These are phyloP conservation scores for Myocastor coypus DNA, from an alignment of 2,113 vertebrate species.

Conservation along the genomic window DNA sequence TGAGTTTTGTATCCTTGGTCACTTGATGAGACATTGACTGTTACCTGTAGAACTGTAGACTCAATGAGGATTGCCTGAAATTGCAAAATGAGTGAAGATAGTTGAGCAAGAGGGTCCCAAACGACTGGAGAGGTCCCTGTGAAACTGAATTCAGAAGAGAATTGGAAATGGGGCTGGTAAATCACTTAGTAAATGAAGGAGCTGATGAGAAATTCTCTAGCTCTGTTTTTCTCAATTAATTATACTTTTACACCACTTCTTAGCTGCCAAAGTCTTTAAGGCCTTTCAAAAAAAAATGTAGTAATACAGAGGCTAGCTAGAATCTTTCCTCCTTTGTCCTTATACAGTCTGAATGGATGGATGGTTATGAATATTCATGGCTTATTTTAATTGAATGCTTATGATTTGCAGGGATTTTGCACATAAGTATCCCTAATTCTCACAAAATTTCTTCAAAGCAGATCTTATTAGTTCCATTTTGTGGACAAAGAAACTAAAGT, in stretches of 20 bases:
- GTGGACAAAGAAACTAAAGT: not conserved
- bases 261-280: conserved; percentile 51
- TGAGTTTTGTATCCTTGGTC: not conserved
- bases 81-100: not conserved
- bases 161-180: conserved; percentile 17
- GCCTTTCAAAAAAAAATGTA: conserved; percentile 45
- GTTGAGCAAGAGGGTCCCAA: not conserved
- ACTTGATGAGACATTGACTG: conserved; percentile 35
- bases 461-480: not conserved
- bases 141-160: conserved; percentile 53
- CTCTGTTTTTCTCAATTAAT: conserved; percentile 67
- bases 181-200: conserved; percentile 55
- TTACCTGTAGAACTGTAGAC: conserved; percentile 3
- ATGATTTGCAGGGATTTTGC: conserved; percentile 54
- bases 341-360: conserved; percentile 15
- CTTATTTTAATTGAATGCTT: conserved; percentile 55
- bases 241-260: conserved; percentile 13
- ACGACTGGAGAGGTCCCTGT: not conserved
- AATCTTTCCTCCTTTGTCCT: conserved; percentile 9
- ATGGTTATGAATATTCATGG: conserved; percentile 41
- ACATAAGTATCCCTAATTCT: not conserved
- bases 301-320: conserved; percentile 16
- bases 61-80: not conserved
- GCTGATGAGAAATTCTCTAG: not conserved
- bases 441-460: not conserved